Base-by-base conservation (phyloP, 2,888 invertebrate species). In the Silvanus unidentatus region DNA sequence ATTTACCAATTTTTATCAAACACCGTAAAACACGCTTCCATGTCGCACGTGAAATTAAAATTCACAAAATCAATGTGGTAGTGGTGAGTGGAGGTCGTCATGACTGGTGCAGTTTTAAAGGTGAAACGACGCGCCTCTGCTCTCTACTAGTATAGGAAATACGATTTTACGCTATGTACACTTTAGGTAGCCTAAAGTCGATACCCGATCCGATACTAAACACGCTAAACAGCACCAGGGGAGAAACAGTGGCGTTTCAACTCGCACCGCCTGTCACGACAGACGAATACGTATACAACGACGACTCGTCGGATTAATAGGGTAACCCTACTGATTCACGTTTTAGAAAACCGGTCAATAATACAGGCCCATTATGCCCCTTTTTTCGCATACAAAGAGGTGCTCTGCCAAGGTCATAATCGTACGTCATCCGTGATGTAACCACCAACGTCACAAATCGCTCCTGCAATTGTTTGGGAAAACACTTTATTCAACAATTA, bases 21-120 rank as follows among this genome's bases (percentile, higher is more conserved):
- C 57, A 90, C 88, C 63, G 85, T 82, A 72, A 90, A 90, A 74
- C 92, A 92, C 67, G 89, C 90, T 76, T 92, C 91, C 91, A 92
- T 91, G 70, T 45, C 54, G 53, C 57, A 58, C 55, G 57, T 57
- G 55, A 47, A 50, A 44, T 53, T 43, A 49, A 46, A 45, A 45
- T 49, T 49, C 42, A 43, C 49, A 48, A 52, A 55, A 60, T 59
- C 59, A 50, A 60, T 60, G 54, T 16, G 22, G 39, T 34, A 34
- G 44, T 34, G 39, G 39, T 40, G 39, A 36, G 8, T 6, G 36
- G n/a, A n/a, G n/a, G n/a, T n/a, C 39, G 32, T 36, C 40, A 39
- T 44, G 44, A 35, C 44, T 40, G 22, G 22, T 22, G 22, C 22
- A 22, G 22, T 22, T 22, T 22, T 22, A 22, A 22, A 22, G 22